These are phyloP conservation scores for Eulemur albifrons DNA, from an alignment of 2,797 vertebrate genomes.

Conservation along the genomic window DNA sequence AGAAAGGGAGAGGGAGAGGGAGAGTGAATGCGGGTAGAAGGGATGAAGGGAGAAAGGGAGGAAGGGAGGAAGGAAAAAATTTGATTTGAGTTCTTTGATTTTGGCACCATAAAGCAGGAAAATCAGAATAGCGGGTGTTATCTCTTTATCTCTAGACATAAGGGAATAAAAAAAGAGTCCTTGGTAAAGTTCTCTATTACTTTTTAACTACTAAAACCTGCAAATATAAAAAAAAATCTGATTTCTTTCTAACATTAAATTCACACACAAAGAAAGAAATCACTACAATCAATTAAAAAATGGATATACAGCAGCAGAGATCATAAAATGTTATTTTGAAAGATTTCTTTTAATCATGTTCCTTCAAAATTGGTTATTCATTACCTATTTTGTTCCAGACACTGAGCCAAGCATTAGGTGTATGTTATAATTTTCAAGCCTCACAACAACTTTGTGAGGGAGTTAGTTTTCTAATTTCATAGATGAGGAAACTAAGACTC, in stretches of 20 bases:
- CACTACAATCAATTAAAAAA: background rate
- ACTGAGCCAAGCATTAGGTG: background rate
- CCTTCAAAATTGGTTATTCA: background rate
- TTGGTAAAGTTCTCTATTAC: background rate
- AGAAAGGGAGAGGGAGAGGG: too few relatives aligned
- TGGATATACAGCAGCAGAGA: background rate
- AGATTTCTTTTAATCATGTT: background rate
- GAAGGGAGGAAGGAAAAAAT: background rate
- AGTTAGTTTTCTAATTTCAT: conserved; percentile 23
- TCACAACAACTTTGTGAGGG: background rate
- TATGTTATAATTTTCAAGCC: background rate
- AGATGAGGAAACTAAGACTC: background rate
- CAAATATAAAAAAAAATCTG: background rate
- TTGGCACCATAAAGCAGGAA: background rate
- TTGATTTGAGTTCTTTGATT: background rate
- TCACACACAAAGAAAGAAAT: background rate
- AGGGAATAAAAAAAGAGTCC: background rate
- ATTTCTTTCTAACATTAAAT: background rate
- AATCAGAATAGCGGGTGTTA: background rate
- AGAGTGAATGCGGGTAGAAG: background rate
- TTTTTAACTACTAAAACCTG: background rate
- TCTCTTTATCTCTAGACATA: background rate
- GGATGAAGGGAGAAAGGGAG: background rate
- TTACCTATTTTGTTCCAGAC: background rate
- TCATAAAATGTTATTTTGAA: background rate